Conservation (phyloP, 2,888 invertebrate species). For the Nephrotoma appendiculata region DNA sequence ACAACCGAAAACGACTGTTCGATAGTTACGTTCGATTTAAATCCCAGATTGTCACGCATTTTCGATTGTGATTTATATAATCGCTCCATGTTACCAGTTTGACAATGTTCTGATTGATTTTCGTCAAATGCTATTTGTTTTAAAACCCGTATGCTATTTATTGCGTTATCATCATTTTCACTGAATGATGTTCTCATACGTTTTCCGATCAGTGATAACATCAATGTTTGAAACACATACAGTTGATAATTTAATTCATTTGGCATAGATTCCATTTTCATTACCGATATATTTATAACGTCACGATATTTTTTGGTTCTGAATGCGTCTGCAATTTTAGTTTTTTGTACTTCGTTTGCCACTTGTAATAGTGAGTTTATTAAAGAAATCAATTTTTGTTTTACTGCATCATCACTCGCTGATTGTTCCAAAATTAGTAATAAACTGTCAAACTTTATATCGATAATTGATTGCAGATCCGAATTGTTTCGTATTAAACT, state of each 20-base stretch:
- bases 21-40: slow-evolving; percentile 83
- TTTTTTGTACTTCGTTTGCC: slow-evolving; percentile 63
- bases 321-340: slow-evolving; percentile 63
- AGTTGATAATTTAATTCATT: slow-evolving; percentile 90
- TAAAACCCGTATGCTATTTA: slow-evolving; percentile 78
- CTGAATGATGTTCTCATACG: slow-evolving; percentile 72
- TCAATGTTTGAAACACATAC: slow-evolving; percentile 79
- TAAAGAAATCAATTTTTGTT: slow-evolving; percentile 85
- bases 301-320: slow-evolving; percentile 74
- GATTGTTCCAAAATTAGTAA: slow-evolving; percentile 62
- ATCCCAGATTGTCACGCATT: slow-evolving; percentile 89
- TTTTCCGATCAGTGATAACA: slow-evolving; percentile 72
- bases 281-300: slow-evolving; percentile 66
- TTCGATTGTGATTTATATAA: slow-evolving; percentile 43
- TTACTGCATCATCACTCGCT: slow-evolving; percentile 44
- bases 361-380: slow-evolving; percentile 87
- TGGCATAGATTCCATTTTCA: slow-evolving; percentile 50
- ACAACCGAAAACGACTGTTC: slow-evolving; percentile 82
- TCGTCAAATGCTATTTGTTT: slow-evolving; percentile 83
- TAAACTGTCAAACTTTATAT: slow-evolving; percentile 75
- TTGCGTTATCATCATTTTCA: slow-evolving; percentile 52
- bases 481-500: slow-evolving; percentile 81
- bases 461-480: slow-evolving; percentile 57
- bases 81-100: slow-evolving; percentile 22
- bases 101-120: slow-evolving; percentile 34